phyloP scores from a whole-genome alignment of 1,140 invertebrate genomes.

The Acromyrmex echinatior region DNA sequence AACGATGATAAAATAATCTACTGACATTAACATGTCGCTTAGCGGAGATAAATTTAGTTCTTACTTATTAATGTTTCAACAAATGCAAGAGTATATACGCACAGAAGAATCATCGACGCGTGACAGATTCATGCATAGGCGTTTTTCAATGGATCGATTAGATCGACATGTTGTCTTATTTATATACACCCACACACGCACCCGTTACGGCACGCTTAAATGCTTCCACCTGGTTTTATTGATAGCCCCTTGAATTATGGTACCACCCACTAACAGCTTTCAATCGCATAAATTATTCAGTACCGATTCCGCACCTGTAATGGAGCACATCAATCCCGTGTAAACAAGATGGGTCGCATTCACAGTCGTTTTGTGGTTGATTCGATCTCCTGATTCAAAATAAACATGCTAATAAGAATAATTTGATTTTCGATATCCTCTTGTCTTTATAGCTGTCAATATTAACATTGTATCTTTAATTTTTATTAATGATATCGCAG shows the following conservation, averaged over 20 bases:
- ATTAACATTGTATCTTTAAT: neutral
- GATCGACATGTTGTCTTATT: conserved; percentile 74
- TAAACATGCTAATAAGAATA: conserved; percentile 1
- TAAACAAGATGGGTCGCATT: conserved; percentile 65
- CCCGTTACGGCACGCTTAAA: conserved; percentile 62
- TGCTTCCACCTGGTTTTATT: conserved; percentile 59
- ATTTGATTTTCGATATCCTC: neutral
- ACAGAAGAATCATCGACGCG: conserved; percentile 48
- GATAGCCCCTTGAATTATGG: conserved; percentile 75
- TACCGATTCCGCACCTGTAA: conserved; percentile 69
- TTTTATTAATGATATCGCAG: neutral
- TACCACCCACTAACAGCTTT: conserved; percentile 70
- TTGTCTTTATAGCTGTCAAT: neutral
- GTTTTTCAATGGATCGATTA: conserved; percentile 71
- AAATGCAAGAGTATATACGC: conserved; percentile 1
- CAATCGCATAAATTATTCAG: conserved; percentile 76
- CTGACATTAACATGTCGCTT: neutral
- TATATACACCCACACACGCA: conserved; percentile 69
- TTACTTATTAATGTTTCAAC: conserved; percentile 15
- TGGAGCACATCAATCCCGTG: conserved; percentile 72
- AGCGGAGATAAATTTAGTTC: neutral
- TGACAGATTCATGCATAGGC: conserved; percentile 51
- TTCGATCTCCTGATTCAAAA: conserved; percentile 3
- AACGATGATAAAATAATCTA: neutral
- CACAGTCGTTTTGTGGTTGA: conserved; percentile 62